Percentiles rank a stretch among this genome's conserved stretches.
Conservation (phyloP, 1,140 invertebrate species). For the Phortica variegata region DNA sequence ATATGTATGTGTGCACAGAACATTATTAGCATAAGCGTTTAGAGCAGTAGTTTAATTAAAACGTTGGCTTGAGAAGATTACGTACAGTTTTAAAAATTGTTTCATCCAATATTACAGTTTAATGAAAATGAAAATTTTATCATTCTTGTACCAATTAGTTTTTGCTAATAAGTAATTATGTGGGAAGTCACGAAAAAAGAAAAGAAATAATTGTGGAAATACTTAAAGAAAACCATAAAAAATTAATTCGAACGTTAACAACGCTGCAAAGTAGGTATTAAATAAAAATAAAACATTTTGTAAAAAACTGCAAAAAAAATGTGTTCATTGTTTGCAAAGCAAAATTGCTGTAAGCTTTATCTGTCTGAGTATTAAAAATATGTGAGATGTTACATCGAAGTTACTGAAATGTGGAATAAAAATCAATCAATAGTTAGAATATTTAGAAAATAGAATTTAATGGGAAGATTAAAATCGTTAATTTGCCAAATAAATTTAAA, state of each 20-base stretch:
- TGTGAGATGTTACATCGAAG: too few species aligned
- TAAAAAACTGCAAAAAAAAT: conserved; percentile 30
- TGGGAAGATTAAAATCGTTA: too few species aligned
- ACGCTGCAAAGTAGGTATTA: conserved; percentile 49
- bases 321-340: too few species aligned
- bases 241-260: conserved; percentile 37
- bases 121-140: background rate
- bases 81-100: background rate
- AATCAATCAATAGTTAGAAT: too few species aligned
- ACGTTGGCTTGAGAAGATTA: too few species aligned
- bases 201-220: conserved; percentile 30
- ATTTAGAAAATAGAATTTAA: too few species aligned
- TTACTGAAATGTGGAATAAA: too few species aligned
- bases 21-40: too few species aligned
- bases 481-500: too few species aligned
- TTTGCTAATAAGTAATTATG: conserved; percentile 9
- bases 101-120: background rate
- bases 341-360: background rate
- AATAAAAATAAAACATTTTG: conserved; percentile 50
- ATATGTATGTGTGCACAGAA: too few species aligned
- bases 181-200: too few species aligned
- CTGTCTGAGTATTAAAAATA: background rate
- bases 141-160: conserved; percentile 3
- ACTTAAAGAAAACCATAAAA: conserved; percentile 33
- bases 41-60: too few species aligned